Evolutionary conservation across 2,888 invertebrate species (phyloP).

Genomic region (Cremastinae sp.): DNA sequence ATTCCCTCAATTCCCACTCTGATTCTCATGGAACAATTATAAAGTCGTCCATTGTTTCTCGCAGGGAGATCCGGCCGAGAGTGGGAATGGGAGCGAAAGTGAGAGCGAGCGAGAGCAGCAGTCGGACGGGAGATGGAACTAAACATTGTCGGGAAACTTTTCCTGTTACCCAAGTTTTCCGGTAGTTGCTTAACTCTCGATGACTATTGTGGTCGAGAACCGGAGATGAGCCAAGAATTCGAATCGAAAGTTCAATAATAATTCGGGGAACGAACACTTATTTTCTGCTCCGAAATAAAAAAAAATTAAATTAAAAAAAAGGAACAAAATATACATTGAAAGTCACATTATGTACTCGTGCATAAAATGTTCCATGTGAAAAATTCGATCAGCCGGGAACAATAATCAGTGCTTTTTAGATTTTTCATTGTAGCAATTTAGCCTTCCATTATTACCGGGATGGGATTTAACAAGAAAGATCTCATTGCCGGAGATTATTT

Average conservation of each 20-base stretch:
- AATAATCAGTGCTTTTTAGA: too few relatives aligned
- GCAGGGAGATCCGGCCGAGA: background rate
- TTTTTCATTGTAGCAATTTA: too few relatives aligned
- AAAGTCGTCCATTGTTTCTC: conserved; percentile 57
- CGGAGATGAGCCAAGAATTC: background rate
- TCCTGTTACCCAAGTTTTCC: conserved; percentile 49
- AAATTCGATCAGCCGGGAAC: too few relatives aligned
- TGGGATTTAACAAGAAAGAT: too few relatives aligned
- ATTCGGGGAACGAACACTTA: background rate
- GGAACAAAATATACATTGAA: too few relatives aligned
- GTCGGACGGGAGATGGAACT: conserved; percentile 8
- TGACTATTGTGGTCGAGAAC: conserved; percentile 9
- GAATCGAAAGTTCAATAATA: conserved; percentile 9
- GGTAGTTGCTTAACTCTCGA: conserved; percentile 25
- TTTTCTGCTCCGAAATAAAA: too few relatives aligned
- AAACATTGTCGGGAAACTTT: conserved; percentile 28
- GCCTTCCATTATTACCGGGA: too few relatives aligned
- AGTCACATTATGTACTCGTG: too few relatives aligned
- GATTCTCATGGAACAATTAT: conserved; percentile 57
- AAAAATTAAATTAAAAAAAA: too few relatives aligned
- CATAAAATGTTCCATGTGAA: too few relatives aligned
- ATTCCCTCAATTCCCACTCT: conserved; percentile 40
- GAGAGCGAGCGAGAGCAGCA: conserved; percentile 15
- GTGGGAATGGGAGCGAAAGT: background rate
- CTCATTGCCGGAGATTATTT: background rate